These are phyloP conservation scores for Neostethus bicornis DNA, from an alignment of 2,797 vertebrate genomes.

Conservation along the genomic window DNA sequence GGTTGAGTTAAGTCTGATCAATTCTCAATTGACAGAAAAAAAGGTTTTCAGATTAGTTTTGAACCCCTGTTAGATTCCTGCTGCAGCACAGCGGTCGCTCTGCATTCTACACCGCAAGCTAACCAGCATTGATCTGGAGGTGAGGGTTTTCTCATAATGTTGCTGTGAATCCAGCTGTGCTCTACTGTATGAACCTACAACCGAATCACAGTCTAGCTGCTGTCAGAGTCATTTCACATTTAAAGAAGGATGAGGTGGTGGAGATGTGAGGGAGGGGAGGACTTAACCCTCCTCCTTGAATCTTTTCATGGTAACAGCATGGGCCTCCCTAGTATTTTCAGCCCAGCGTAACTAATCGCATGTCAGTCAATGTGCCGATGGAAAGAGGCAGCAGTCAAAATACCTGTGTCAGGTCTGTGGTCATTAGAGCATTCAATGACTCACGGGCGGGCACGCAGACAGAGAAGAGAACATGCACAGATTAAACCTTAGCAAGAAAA, in stretches of 20 bases:
- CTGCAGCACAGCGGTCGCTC: constrained; percentile 3
- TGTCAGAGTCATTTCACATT: constrained; percentile 59
- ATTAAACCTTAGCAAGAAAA: constrained; percentile 36
- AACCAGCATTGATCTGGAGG: constrained; percentile 50
- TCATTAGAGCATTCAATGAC: constrained; percentile 71
- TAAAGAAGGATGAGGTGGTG: constrained; percentile 55
- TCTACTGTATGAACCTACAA: constrained; percentile 48
- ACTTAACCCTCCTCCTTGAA: constrained; percentile 32
- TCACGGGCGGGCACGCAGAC: constrained; percentile 34
- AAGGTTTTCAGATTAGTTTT: constrained; percentile 8
- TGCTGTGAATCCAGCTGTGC: constrained; percentile 44
- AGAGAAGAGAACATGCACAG: constrained; percentile 25
- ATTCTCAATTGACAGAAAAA: not conserved
- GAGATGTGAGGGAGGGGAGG: constrained; percentile 23
- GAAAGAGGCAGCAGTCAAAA: constrained; percentile 79
- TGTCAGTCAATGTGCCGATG: constrained; percentile 75
- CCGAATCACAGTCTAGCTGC: constrained; percentile 38
- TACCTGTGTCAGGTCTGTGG: constrained; percentile 74
- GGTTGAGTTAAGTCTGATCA: not conserved
- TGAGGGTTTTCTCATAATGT: constrained; percentile 50
- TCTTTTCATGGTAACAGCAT: constrained; percentile 49
- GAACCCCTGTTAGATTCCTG: constrained; percentile 1
- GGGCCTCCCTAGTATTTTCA: constrained; percentile 47
- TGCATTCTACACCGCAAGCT: constrained; percentile 34
- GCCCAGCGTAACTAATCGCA: constrained; percentile 72